Base-by-base conservation (phyloP, 2,888 invertebrate genomes). In the Leptarthrus brevirostris region DNA sequence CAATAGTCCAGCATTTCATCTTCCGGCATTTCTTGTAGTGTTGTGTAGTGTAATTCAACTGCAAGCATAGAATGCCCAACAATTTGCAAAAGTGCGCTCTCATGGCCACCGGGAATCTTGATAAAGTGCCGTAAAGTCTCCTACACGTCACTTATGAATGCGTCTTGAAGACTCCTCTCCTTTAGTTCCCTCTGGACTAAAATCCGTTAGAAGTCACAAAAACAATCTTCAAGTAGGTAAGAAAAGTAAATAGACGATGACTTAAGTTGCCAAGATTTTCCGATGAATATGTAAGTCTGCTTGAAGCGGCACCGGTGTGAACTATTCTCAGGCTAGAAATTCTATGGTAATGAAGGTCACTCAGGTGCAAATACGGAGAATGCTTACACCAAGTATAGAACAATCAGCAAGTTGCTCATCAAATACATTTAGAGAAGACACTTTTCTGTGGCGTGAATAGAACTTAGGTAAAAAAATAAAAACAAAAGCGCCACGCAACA, bases 331-430 rank as follows among this genome's bases (percentile, higher is more conserved):
- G 66, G 66, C 18, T 26, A 26, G 24, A 26, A 16, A 66, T 66
- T 49, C 49, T 66, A 66, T 66, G 66, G 22, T 66, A 66, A 66
- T 66, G 66, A 66, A 66, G 66, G 66, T 66, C 66, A 26, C 24
- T 49, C 66, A 66, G 47, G 66, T 66, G 66, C 44, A 49, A 26
- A 22, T 66, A 24, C 16, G 16, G 24, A n/a, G 66, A 44, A 14
- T 47, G 66, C 47, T 30, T 47, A 24, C 66, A 36, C 14, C 24
- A 40, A n/a, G 5, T 20, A 6, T 56, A 56, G 16, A 56, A 24
- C 56, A 6, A 30, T 2, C 14, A 36, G 61, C 40, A n/a, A 47
- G 40, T 8, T 47, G 47, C 26, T 66, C 66, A 66, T 44, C 47
- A 66, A 47, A 44, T 30, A 30, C 40, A 40, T 36, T 22, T 56